These are phyloP conservation scores for Dasyornis broadbenti DNA, from an alignment of 2,113 vertebrate genomes.

Conservation along the genomic window DNA sequence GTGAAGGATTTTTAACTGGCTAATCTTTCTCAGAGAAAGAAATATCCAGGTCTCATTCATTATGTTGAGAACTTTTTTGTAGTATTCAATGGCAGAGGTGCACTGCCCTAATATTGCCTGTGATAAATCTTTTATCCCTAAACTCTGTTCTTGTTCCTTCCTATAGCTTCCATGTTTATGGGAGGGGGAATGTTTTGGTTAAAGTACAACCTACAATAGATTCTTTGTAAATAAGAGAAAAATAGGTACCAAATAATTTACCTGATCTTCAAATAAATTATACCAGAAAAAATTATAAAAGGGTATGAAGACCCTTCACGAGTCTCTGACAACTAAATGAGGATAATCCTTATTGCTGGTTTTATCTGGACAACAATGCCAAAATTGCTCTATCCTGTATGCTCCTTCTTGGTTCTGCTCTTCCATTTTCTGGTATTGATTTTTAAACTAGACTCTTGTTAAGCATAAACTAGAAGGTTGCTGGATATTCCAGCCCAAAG, in stretches of 20 bases:
- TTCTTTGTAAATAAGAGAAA: not conserved
- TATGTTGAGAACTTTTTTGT: not conserved
- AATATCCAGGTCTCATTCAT: not conserved
- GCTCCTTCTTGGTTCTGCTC: not conserved
- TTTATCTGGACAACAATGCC: not conserved
- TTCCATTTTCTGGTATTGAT: not conserved
- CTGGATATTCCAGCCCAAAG: not conserved
- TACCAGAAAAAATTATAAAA: not conserved
- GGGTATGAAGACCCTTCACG: not conserved
- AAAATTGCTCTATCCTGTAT: not conserved
- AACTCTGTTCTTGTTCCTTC: not conserved
- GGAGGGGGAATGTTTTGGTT: not conserved
- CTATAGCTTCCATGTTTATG: not conserved
- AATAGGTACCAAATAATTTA: not conserved
- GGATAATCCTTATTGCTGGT: not conserved
- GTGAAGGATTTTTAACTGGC: not conserved
- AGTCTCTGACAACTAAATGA: not conserved
- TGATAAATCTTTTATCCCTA: not conserved
- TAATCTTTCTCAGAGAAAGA: not conserved
- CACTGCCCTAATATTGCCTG: fast-evolving
- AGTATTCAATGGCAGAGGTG: not conserved
- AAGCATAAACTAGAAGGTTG: not conserved
- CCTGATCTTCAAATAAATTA: not conserved
- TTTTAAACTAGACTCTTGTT: not conserved
- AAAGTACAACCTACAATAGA: not conserved